Evolutionary conservation across 2,888 invertebrate species (phyloP), one percentile per base, ranked within the genome.

Genomic region (Willowsia nigromaculata): DNA sequence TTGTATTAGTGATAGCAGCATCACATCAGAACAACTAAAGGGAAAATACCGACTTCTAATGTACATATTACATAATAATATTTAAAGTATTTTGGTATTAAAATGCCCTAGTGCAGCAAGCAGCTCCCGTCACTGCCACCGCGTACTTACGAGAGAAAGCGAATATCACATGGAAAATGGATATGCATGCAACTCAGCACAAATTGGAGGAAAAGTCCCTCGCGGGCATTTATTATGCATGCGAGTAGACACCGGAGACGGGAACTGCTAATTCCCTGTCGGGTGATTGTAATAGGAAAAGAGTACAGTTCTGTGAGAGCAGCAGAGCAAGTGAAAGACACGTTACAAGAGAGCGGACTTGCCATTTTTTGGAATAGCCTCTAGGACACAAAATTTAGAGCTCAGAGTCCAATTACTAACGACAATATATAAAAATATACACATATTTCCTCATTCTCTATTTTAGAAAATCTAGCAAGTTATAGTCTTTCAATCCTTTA

Each of bases 161-260:
- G 43, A 65, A 33, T 80, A 53, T 68, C 83, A 30, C 62, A 74
- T 86, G 50, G 87, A 74, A 88, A 88, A 88, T 83, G 59, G 53
- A 88, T n/a, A n/a, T 83, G 83, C 88, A 83, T 18, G 50, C 83
- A 88, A 83, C 88, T 88, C 88, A 88, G 84, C 88, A 89, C 84
- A 89, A 88, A 88, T 88, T 88, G 88, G 83, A 83, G 84, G 18
- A 80, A 76, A 84, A 68, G 56, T 80, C 88, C 88, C 88, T 89
- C 22, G 84, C 88, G 88, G 88, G 88, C 88, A 89, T 89, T 89
- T 89, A 89, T 89, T 89, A 89, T 84, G 84, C 84, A 84, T 89
- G 71, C 88, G 88, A 84, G 88, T 89, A 89, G 88, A 78, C 84
- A 89, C 88, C 80, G 83, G 88, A 71, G 84, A 89, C 78, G 84